phyloP scores from a whole-genome alignment of 1,140 invertebrate genomes.

The Yoshiicerus persimilis region DNA sequence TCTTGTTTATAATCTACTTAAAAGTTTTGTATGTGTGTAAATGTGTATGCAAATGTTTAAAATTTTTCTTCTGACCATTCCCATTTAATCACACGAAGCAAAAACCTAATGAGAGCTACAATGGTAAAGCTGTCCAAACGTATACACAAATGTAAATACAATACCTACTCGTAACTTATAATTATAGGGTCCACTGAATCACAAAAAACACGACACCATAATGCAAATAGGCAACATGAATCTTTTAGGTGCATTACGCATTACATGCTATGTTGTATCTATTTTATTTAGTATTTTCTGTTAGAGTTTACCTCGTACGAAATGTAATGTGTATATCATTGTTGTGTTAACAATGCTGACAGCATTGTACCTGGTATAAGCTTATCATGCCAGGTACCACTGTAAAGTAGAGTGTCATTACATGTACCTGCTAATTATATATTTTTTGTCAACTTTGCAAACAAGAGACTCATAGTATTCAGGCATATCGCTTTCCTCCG shows the following conservation, averaged over 20 bases:
- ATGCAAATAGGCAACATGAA: neutral
- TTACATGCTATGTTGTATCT: neutral
- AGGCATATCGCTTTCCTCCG: neutral
- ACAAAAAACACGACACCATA: slow-evolving; percentile 10
- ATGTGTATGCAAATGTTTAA: neutral
- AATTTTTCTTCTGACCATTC: neutral
- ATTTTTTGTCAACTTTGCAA: slow-evolving; percentile 5
- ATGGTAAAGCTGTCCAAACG: neutral
- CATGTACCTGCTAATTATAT: neutral
- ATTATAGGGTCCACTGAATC: neutral
- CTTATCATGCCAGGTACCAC: neutral
- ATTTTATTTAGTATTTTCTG: neutral
- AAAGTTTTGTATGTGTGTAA: neutral
- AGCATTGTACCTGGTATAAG: neutral
- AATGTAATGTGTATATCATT: neutral
- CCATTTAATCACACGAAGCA: neutral
- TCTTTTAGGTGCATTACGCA: neutral
- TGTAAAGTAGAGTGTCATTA: neutral
- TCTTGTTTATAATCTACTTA: neutral
- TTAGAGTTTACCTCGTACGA: neutral
- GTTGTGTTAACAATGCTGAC: neutral
- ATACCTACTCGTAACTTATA: neutral
- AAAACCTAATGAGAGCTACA: neutral
- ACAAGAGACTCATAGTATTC: neutral
- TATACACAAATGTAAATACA: neutral